These are phyloP conservation scores for Ricordea florida DNA, from an alignment of 92 coral and sea anemone genomes.

Conservation along the genomic window DNA sequence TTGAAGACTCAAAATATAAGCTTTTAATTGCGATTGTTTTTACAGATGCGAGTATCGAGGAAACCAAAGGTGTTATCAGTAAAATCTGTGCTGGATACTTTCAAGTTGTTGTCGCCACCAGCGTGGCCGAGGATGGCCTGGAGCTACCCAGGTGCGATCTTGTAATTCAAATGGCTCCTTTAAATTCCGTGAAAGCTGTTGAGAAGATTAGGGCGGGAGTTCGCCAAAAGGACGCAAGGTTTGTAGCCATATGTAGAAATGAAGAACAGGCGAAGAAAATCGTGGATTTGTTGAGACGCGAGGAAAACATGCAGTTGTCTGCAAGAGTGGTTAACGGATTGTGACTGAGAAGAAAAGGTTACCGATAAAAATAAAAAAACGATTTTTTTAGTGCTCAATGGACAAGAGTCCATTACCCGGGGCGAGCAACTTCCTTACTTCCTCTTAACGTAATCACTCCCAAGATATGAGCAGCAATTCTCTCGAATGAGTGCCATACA, in stretches of 20 bases:
- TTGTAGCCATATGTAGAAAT: slow-evolving; percentile 83
- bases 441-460: too few relatives aligned
- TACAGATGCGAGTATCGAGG: neutral
- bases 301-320: slow-evolving; percentile 79
- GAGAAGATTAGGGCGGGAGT: slow-evolving; percentile 73
- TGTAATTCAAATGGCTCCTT: slow-evolving; percentile 87
- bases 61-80: neutral
- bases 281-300: slow-evolving; percentile 74
- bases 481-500: too few relatives aligned
- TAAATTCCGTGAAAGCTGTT: slow-evolving; percentile 77
- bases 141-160: slow-evolving; percentile 74
- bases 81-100: slow-evolving; percentile 40
- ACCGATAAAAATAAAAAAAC: too few relatives aligned
- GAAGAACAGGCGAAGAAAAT: slow-evolving; percentile 68
- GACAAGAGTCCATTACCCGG: too few relatives aligned
- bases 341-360: neutral
- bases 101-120: slow-evolving; percentile 86
- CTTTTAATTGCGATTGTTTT: neutral
- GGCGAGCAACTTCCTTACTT: too few relatives aligned
- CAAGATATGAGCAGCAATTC: too few relatives aligned
- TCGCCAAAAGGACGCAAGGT: slow-evolving; percentile 60
- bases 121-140: slow-evolving; percentile 67
- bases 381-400: too few relatives aligned
- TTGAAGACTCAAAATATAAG: neutral
- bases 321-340: slow-evolving; percentile 22